These are phyloP conservation scores for Addax nasomaculatus DNA, from an alignment of 2,113 vertebrate species.

Conservation along the genomic window DNA sequence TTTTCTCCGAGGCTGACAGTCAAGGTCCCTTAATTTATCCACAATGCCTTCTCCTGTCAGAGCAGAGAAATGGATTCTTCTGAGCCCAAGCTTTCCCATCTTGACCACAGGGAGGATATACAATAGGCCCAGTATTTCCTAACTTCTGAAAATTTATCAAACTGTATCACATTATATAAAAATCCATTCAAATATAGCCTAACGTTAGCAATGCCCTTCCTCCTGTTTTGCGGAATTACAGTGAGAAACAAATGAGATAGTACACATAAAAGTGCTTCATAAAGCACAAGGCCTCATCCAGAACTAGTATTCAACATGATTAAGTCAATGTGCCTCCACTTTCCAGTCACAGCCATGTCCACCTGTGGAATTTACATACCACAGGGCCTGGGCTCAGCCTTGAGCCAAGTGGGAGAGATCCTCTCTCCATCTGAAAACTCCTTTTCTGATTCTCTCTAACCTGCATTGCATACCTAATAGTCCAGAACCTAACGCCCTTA, in stretches of 20 bases:
- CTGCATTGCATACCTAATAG: not conserved
- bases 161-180: not conserved
- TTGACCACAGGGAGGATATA: not conserved
- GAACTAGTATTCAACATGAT: not conserved
- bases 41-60: not conserved
- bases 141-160: not conserved
- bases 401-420: not conserved
- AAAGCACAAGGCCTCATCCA: not conserved
- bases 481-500: not conserved
- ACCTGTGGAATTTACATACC: not conserved
- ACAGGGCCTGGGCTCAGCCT: not conserved
- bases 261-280: not conserved
- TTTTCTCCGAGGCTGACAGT: not conserved
- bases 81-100: not conserved
- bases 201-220: not conserved
- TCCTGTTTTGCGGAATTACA: not conserved
- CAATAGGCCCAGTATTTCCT: not conserved
- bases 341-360: too few relatives aligned
- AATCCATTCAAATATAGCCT: not conserved
- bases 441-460: not conserved
- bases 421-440: not conserved
- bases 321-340: not conserved
- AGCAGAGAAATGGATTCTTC: not conserved
- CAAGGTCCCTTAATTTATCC: not conserved
- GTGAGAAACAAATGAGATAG: not conserved